phyloP scores from a whole-genome alignment of 2,113 vertebrate genomes.

The Suricata suricatta region DNA sequence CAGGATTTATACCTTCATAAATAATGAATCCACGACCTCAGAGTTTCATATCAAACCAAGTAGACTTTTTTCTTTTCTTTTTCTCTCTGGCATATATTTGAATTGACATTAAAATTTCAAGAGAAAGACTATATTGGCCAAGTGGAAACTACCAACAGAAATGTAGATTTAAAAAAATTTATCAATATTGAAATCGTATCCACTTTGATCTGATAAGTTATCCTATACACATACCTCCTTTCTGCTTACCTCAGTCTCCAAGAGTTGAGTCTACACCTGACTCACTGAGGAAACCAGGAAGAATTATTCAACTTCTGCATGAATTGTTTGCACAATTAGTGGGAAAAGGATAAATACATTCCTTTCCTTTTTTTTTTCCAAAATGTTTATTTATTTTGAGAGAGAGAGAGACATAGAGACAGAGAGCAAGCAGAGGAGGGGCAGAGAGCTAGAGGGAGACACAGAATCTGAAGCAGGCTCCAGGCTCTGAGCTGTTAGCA shows the following conservation, averaged over 20 bases:
- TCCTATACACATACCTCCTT: neutral
- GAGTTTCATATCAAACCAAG: neutral
- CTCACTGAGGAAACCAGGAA: neutral
- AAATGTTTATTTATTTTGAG: too few relatives aligned
- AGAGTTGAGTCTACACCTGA: neutral
- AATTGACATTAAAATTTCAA: slow-evolving; percentile 58
- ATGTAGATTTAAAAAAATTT: neutral
- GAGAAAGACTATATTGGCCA: neutral
- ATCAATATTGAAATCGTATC: neutral
- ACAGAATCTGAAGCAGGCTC: too few relatives aligned
- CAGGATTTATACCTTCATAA: slow-evolving; percentile 48
- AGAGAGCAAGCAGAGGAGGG: too few relatives aligned
- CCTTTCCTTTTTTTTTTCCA: too few relatives aligned
- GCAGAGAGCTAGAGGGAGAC: too few relatives aligned
- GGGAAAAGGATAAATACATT: neutral
- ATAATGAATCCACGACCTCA: slow-evolving; percentile 47
- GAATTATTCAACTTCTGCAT: neutral
- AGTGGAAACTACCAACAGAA: neutral
- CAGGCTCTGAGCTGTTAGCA: too few relatives aligned
- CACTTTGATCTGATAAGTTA: neutral
- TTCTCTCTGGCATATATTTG: slow-evolving; percentile 3
- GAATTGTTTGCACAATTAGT: neutral
- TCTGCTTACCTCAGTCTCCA: neutral
- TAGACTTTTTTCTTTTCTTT: neutral
- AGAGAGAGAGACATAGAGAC: too few relatives aligned